phyloP scores from a whole-genome alignment of 2,797 vertebrate genomes.

The Myiothlypis coronata region DNA sequence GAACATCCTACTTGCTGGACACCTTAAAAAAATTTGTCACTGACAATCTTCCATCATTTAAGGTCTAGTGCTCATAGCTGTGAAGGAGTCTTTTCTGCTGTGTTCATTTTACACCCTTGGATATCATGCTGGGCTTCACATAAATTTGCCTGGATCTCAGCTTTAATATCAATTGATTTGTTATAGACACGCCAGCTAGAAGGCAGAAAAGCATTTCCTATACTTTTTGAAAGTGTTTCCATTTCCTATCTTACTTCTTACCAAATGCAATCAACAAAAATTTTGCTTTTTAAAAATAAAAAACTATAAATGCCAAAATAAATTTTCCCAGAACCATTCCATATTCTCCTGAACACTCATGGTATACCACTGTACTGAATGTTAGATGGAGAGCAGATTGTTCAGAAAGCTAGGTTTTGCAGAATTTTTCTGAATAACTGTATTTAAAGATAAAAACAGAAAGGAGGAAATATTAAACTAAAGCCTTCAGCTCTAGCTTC shows the following conservation, averaged over 20 bases:
- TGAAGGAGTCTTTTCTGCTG: neutral
- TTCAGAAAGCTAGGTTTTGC: neutral
- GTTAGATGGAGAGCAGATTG: rapidly evolving
- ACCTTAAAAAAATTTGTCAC: neutral
- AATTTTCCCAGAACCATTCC: neutral
- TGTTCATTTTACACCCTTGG: neutral
- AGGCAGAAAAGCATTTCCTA: neutral
- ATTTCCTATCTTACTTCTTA: neutral
- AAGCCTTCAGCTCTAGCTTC: neutral
- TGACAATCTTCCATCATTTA: neutral
- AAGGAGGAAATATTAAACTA: neutral
- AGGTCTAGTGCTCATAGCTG: neutral
- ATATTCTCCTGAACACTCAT: neutral
- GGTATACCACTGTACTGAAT: neutral
- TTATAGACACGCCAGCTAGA: neutral
- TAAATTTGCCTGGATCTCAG: neutral
- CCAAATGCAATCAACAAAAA: neutral
- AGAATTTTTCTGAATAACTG: neutral
- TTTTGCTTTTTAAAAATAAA: neutral
- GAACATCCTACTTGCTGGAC: neutral
- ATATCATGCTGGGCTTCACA: neutral
- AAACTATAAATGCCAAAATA: neutral
- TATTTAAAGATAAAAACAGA: neutral
- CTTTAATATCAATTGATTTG: neutral
- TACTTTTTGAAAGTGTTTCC: neutral